Evolutionary conservation across 1,140 invertebrate genomes (phyloP), one percentile per base, ranked within the genome.

Genomic region (Saccostrea cuccullata): DNA sequence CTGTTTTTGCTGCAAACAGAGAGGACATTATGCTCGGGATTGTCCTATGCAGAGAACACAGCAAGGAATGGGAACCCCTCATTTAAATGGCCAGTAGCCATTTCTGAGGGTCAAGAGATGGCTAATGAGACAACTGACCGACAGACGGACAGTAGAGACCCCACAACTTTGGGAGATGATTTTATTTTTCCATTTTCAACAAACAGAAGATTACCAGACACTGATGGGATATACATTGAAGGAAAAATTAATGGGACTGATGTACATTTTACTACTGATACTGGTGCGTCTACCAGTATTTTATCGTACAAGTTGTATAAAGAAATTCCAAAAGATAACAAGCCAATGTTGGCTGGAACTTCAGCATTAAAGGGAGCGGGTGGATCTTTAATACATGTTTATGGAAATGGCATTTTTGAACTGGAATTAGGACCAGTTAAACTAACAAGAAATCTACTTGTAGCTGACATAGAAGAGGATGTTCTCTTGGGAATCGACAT

Each of bases 191-290:
- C 20, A 26, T 70, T 70, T n/a, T 70, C 20, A n/a, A 70, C 20
- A 70, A 26, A 20, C 13, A 8, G 26, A 20, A 70, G 64, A n/a
- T 70, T 70, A 70, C 64, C 9, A 8, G 20, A 70, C 26, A 26
- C 64, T 70, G 84, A 85, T 20, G 85, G 85, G 64, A 40, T 86
- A 20, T 86, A 73, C n/a, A 70, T 86, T 40, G 58, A 86, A 13
- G 85, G 67, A n/a, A 86, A 56, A 77, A 56, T 86, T 77, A 20
- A 77, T 12, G 67, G 6, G 15, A 15, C 73, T 8, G 47, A 73
- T 70, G 64, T 87, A 0, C 67, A n/a, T 11, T 87, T 87, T 58
- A 82, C 86, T 20, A 17, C 55, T 4, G 86, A 87, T 40, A 87
- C 86, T 23, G 86, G 86, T 56, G 86, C 86, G 23, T 40, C 86